These are phyloP conservation scores for Alauda arvensis DNA, from an alignment of 2,797 vertebrate genomes.

Conservation along the genomic window DNA sequence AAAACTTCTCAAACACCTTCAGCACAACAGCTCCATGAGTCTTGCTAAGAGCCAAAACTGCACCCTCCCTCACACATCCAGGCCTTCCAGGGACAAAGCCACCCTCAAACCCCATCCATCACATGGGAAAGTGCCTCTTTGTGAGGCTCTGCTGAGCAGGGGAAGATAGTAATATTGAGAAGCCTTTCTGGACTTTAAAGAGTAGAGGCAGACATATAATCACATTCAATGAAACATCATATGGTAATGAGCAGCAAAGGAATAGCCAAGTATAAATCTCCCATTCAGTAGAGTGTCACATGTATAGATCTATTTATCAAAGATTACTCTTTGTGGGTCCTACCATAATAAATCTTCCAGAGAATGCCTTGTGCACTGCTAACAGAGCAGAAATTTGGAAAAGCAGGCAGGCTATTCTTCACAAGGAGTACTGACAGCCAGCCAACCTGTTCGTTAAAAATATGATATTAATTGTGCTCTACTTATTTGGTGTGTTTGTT, in stretches of 20 bases:
- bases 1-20: not conserved
- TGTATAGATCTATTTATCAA: constrained; percentile 48
- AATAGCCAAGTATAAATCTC: constrained; percentile 47
- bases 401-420: not conserved
- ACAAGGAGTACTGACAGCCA: not conserved
- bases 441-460: not conserved
- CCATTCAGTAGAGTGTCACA: constrained; percentile 29
- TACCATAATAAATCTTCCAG: not conserved
- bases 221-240: constrained; percentile 35
- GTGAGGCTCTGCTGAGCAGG: not conserved
- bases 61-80: not conserved
- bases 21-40: not conserved
- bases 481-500: not conserved
- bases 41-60: not conserved
- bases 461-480: not conserved
- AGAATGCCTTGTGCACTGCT: not conserved
- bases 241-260: constrained; percentile 45
- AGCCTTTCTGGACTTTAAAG: constrained; percentile 1
- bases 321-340: not conserved
- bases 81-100: not conserved
- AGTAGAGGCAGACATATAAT: constrained; percentile 12
- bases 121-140: not conserved
- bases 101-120: not conserved
- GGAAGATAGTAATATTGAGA: not conserved
- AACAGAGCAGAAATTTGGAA: not conserved